These are phyloP conservation scores for Machaerirhynchus nigripectus DNA, from an alignment of 2,113 vertebrate genomes.

Conservation along the genomic window DNA sequence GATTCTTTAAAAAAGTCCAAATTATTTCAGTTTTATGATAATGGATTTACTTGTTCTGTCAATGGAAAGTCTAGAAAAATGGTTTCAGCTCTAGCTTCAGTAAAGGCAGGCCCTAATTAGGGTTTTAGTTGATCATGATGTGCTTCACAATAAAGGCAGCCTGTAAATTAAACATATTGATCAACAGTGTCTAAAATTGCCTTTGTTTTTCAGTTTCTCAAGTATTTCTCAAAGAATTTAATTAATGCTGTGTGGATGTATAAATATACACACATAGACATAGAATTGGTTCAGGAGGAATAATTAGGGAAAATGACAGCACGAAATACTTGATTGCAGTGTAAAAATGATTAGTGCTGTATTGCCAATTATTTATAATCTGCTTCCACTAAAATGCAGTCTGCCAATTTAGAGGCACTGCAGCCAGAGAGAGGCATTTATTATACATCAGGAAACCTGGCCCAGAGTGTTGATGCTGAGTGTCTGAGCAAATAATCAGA, in stretches of 20 bases:
- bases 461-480: background rate
- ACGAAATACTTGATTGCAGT: background rate
- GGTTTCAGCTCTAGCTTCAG: background rate
- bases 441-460: background rate
- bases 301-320: background rate
- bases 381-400: background rate
- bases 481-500: background rate
- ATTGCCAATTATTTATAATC: background rate
- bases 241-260: background rate
- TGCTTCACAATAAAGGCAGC: background rate
- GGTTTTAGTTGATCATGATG: background rate
- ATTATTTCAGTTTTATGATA: background rate
- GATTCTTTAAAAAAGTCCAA: background rate
- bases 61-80: background rate
- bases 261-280: fast-evolving
- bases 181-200: background rate
- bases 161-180: background rate
- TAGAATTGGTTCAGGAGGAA: background rate
- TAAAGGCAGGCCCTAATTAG: background rate
- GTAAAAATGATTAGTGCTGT: background rate
- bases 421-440: background rate
- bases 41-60: background rate
- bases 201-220: background rate
- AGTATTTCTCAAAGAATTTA: background rate
- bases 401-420: background rate